These are phyloP conservation scores for Resseliella maxima DNA, from an alignment of 2,888 invertebrate species.

Conservation along the genomic window DNA sequence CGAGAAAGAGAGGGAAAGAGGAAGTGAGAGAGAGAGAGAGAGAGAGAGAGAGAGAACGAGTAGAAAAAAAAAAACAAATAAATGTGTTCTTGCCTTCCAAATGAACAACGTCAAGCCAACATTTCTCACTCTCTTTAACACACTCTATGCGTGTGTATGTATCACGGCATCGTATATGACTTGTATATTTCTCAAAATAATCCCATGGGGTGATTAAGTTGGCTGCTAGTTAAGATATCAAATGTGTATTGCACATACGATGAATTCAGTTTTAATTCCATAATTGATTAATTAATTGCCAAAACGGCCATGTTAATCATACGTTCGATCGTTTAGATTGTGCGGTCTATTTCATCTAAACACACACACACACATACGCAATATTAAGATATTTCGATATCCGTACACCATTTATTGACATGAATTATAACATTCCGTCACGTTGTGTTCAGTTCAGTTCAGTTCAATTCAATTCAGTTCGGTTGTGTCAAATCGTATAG, in stretches of 20 bases:
- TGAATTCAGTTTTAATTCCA: not conserved
- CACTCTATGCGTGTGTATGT: too few species aligned
- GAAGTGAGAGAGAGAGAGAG: not conserved
- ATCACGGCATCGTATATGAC: not conserved
- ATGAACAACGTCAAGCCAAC: too few species aligned
- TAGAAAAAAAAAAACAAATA: too few species aligned
- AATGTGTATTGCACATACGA: not conserved
- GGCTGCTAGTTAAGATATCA: not conserved
- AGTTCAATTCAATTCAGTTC: too few species aligned
- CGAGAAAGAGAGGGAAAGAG: not conserved
- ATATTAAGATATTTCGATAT: not conserved
- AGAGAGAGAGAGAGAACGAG: too few species aligned
- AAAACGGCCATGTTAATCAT: constrained; percentile 25
- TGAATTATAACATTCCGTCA: constrained; percentile 19
- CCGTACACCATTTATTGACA: not conserved
- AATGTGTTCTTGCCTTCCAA: too few species aligned
- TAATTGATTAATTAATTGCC: constrained; percentile 40
- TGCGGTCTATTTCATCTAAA: too few species aligned
- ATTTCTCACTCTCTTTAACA: too few species aligned
- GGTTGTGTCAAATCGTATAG: not conserved
- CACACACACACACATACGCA: not conserved
- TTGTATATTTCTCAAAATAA: not conserved
- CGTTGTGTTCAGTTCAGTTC: too few species aligned
- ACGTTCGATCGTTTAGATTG: not conserved
- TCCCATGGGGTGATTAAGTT: constrained; percentile 21